phyloP scores from a whole-genome alignment of 2,888 invertebrate genomes.

The Macaria liturata region DNA sequence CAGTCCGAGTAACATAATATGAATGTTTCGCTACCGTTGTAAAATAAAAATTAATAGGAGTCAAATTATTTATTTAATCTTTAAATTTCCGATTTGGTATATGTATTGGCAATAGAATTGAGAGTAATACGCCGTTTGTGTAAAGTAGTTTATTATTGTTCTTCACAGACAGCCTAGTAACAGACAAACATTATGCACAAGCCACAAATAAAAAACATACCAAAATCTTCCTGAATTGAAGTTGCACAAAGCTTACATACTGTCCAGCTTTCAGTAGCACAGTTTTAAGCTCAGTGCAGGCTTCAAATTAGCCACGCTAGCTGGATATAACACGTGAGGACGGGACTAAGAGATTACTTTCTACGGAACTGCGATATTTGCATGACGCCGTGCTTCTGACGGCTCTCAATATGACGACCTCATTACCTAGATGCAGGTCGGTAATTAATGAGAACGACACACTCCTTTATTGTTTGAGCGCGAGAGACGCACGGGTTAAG shows the following conservation, averaged over 20 bases:
- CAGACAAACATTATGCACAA: too few species aligned
- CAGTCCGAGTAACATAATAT: too few species aligned
- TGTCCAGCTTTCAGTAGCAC: constrained; percentile 6
- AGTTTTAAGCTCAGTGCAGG: constrained; percentile 48
- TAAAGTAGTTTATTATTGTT: too few species aligned
- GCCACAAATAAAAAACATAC: too few species aligned
- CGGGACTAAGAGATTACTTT: constrained; percentile 67
- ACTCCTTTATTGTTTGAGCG: background rate
- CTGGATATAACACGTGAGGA: constrained; percentile 63
- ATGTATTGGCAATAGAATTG: too few species aligned
- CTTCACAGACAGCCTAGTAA: too few species aligned
- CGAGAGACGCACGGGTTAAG: background rate
- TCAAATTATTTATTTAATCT: too few species aligned
- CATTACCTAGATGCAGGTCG: constrained; percentile 15
- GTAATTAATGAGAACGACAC: constrained; percentile 13
- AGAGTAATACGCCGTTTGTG: too few species aligned
- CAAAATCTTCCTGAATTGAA: background rate
- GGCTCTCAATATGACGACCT: constrained; percentile 23
- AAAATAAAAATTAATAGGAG: too few species aligned
- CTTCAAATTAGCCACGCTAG: constrained; percentile 71
- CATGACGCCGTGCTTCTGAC: constrained; percentile 33
- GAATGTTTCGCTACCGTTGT: too few species aligned
- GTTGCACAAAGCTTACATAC: constrained; percentile 8
- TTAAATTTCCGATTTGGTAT: too few species aligned
- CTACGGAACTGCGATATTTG: constrained; percentile 54